phyloP scores from a whole-genome alignment of 2,113 vertebrate species.

The Amblyornis subalaris region DNA sequence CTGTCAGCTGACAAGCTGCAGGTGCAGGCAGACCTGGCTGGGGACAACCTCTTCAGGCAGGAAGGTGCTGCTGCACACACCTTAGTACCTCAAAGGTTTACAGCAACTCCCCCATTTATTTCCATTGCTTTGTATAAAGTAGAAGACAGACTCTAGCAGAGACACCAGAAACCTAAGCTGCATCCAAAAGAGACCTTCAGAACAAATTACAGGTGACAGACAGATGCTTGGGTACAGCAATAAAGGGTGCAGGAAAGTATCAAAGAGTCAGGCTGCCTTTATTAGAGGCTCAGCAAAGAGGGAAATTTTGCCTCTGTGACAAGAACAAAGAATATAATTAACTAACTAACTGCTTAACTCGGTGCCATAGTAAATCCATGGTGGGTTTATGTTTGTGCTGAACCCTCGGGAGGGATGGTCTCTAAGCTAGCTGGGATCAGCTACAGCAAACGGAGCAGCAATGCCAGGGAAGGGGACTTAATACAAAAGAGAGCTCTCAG shows the following conservation, averaged over 20 bases:
- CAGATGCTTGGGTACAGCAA: background rate
- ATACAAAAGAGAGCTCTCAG: background rate
- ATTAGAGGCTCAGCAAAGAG: background rate
- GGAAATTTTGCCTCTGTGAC: background rate
- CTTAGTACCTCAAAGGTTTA: background rate
- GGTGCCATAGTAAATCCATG: background rate
- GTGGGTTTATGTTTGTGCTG: background rate
- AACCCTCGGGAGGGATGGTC: background rate
- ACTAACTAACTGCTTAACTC: background rate
- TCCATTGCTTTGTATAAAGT: background rate
- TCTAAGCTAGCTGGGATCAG: background rate
- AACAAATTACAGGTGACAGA: background rate
- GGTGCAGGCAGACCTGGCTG: background rate
- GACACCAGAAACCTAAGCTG: background rate
- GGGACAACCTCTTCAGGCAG: background rate
- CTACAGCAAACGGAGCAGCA: background rate
- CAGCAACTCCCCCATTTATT: background rate
- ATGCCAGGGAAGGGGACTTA: background rate
- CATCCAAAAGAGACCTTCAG: background rate
- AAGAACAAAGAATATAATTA: background rate
- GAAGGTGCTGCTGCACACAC: background rate
- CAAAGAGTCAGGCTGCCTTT: background rate
- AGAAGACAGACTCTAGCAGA: background rate
- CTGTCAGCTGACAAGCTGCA: background rate
- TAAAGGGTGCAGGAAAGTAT: background rate